Evolutionary conservation across 1,140 invertebrate species (phyloP).

Genomic region (Delia radicum): DNA sequence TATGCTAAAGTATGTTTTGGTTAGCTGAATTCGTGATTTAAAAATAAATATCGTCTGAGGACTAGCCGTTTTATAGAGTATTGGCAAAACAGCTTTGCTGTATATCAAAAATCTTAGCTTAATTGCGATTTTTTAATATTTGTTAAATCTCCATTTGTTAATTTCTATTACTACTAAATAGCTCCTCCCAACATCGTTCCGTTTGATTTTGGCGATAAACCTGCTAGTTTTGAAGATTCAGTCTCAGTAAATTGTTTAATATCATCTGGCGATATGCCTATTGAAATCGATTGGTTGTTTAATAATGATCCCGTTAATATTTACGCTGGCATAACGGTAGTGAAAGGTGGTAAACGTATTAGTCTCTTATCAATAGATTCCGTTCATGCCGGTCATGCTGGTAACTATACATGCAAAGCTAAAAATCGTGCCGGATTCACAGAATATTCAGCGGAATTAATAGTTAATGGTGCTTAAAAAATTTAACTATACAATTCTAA

Average conservation of each 20-base stretch:
- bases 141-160: no score
- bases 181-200: constrained; percentile 63
- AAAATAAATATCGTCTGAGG: no score
- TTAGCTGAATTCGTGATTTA: no score
- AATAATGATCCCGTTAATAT: constrained; percentile 54
- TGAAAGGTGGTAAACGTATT: constrained; percentile 58
- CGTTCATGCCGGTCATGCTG: constrained; percentile 63
- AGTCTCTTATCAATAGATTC: constrained; percentile 60
- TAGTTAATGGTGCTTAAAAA: constrained; percentile 59
- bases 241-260: constrained; percentile 68
- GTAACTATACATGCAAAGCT: constrained; percentile 67
- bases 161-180: background rate
- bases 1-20: no score
- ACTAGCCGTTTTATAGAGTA: no score
- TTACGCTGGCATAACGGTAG: constrained; percentile 47
- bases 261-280: constrained; percentile 65
- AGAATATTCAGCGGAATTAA: constrained; percentile 59
- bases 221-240: constrained; percentile 65
- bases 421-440: constrained; percentile 62
- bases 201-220: constrained; percentile 64
- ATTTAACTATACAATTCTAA: background rate
- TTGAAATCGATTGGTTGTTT: constrained; percentile 62
- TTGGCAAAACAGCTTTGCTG: no score
- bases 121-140: no score
- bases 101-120: no score